These are phyloP conservation scores for Frieseomelitta varia DNA, from an alignment of 1,140 invertebrate genomes.

Conservation along the genomic window DNA sequence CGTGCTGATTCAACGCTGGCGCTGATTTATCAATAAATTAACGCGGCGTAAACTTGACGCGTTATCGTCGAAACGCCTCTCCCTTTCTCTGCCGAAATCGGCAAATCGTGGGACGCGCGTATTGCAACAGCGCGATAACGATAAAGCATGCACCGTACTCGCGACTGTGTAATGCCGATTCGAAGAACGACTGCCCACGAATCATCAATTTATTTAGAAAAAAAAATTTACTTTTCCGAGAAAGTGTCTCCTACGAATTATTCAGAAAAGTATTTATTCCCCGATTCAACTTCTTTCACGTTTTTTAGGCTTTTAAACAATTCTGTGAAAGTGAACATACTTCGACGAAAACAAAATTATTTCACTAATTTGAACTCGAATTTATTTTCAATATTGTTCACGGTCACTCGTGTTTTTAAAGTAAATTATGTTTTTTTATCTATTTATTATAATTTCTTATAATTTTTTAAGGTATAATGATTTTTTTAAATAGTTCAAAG, in stretches of 20 bases:
- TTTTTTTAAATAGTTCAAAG: too few relatives aligned
- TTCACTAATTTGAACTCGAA: too few relatives aligned
- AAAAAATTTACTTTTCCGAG: background rate
- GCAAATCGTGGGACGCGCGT: constrained; percentile 9
- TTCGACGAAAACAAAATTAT: too few relatives aligned
- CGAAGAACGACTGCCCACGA: background rate
- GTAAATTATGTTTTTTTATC: too few relatives aligned
- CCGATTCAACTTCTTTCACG: too few relatives aligned
- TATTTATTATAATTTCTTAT: too few relatives aligned
- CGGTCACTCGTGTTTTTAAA: too few relatives aligned
- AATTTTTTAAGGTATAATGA: too few relatives aligned
- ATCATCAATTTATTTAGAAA: background rate
- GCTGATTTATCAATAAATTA: constrained; percentile 37
- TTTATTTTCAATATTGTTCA: too few relatives aligned
- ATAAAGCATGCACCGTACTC: background rate
- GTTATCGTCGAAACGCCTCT: constrained; percentile 32
- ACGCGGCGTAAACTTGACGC: constrained; percentile 21
- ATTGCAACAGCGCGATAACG: background rate
- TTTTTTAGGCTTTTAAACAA: background rate
- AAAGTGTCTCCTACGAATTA: too few relatives aligned
- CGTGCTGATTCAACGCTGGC: constrained; percentile 29
- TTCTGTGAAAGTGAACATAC: too few relatives aligned
- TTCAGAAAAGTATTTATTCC: background rate
- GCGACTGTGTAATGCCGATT: background rate
- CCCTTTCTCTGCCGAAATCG: constrained; percentile 27